Percentiles rank a stretch among this genome's conserved stretches.
Conservation (phyloP, 1,140 invertebrate genomes). For the Saxidomus purpurata region DNA sequence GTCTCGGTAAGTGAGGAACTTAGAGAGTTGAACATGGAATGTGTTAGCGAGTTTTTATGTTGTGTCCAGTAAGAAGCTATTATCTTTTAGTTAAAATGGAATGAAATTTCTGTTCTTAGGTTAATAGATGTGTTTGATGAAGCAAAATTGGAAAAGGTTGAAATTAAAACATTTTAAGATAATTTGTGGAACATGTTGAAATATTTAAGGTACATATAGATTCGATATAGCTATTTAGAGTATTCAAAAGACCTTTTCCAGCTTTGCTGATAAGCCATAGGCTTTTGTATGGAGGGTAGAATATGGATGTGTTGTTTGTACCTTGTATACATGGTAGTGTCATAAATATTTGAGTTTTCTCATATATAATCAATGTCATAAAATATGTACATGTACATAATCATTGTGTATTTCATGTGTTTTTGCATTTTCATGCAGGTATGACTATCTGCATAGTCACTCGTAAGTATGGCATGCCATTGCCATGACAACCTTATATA, state of each 20-base stretch:
- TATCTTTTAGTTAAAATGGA: not conserved
- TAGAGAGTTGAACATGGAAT: not conserved
- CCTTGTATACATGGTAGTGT: not conserved
- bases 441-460: slow-evolving; percentile 33
- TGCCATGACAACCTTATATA: slow-evolving; percentile 2
- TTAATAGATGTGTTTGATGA: not conserved
- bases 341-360: not conserved
- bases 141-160: not conserved
- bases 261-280: not conserved
- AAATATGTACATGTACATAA: not conserved
- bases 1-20: slow-evolving; percentile 53
- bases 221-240: not conserved
- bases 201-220: not conserved
- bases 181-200: not conserved
- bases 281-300: not conserved
- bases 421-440: slow-evolving; percentile 38
- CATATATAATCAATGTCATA: too few species aligned
- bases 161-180: not conserved
- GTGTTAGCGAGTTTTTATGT: not conserved
- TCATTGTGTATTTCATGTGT: not conserved
- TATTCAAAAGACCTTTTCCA: not conserved
- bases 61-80: not conserved
- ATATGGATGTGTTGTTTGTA: slow-evolving; percentile 4
- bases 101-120: not conserved
- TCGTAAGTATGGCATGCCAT: slow-evolving; percentile 33